phyloP scores from a whole-genome alignment of 1,140 invertebrate genomes.

The Nephila pilipes region DNA sequence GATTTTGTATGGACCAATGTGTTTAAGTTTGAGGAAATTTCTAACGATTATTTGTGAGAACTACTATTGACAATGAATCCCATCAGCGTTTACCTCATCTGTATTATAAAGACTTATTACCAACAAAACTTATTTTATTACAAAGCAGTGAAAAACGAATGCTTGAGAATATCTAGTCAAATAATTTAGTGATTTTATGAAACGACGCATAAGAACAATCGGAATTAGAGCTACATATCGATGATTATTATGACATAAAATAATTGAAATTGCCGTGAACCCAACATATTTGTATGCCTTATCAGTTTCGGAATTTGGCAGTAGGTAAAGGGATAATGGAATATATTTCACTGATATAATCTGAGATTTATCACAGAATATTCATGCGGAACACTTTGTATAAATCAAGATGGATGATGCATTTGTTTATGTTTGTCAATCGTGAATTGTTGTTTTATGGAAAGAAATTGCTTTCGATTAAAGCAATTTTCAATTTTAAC shows the following conservation, averaged over 20 bases:
- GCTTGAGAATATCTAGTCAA: neutral
- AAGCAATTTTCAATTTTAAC: neutral
- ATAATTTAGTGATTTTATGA: slow-evolving; percentile 11
- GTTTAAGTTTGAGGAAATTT: neutral
- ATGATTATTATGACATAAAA: neutral
- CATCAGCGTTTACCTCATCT: slow-evolving; percentile 47
- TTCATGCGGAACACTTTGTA: neutral
- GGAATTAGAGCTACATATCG: slow-evolving; percentile 1
- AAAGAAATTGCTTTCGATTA: neutral
- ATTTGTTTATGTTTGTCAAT: neutral
- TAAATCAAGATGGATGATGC: neutral
- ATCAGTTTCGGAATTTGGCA: neutral
- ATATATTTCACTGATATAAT: slow-evolving; percentile 4
- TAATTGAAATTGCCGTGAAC: neutral
- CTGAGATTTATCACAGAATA: neutral
- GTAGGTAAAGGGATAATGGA: neutral
- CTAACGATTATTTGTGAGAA: neutral
- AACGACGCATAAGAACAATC: neutral
- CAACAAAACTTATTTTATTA: slow-evolving; percentile 37
- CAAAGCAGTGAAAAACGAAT: neutral
- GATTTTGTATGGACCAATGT: neutral
- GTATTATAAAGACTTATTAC: slow-evolving; percentile 48
- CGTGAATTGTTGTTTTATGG: neutral
- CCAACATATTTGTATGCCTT: slow-evolving; percentile 21
- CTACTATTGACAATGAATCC: slow-evolving; percentile 11